Conservation (phyloP, 2,888 invertebrate species). For the Proisotoma minuta region DNA sequence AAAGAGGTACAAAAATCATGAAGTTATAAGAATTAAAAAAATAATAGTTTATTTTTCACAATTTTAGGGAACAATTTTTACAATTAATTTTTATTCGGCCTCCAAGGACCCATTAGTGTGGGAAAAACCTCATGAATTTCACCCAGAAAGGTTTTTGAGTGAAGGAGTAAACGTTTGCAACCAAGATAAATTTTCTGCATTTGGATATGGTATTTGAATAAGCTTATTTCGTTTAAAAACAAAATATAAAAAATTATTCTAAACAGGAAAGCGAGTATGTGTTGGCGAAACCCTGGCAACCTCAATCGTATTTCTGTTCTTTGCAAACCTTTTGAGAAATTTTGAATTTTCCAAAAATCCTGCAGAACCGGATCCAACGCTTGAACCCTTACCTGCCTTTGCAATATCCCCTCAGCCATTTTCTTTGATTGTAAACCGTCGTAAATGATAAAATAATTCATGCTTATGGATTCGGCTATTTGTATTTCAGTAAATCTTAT, state of each 20-base stretch:
- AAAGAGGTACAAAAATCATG: no score
- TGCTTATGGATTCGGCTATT: no score
- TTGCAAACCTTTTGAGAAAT: conserved; percentile 6
- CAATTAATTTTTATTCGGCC: no score
- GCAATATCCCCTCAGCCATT: conserved; percentile 9
- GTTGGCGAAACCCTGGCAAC: conserved; percentile 12
- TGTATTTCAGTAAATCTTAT: no score
- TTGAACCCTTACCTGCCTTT: conserved; percentile 11
- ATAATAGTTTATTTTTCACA: no score
- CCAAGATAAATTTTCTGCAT: neutral
- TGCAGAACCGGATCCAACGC: neutral
- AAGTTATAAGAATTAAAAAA: no score
- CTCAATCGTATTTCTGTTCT: conserved; percentile 4
- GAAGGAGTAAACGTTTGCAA: neutral
- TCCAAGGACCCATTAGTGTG: no score
- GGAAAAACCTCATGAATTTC: conserved; percentile 11
- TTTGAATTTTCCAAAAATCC: conserved; percentile 2
- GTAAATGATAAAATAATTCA: no score
- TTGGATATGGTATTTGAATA: conserved; percentile 16
- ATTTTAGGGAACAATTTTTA: no score
- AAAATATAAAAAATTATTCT: no score
- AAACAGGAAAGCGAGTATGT: conserved; percentile 15
- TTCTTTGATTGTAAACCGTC: neutral
- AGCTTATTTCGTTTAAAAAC: no score
- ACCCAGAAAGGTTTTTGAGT: conserved; percentile 14